Base-by-base conservation (phyloP, 2,113 vertebrate species). In the Hydrochoerus hydrochaeris region DNA sequence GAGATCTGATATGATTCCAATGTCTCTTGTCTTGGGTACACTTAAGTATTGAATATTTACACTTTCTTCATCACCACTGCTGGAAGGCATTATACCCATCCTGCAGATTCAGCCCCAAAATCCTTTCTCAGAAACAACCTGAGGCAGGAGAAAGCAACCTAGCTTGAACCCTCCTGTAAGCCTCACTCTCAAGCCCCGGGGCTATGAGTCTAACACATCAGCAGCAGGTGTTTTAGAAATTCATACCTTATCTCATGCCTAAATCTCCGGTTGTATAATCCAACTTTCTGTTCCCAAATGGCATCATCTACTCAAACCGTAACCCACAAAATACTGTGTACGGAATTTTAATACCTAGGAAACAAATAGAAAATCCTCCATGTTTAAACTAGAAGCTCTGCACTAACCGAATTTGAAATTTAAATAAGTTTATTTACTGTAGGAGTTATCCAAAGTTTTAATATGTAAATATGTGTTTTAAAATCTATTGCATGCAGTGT, bases 381-480 rank as follows among this genome's bases (percentile, higher is more conserved):
- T 57, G 32, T 84, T 96, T 96, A 93, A 94, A 84, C 83, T 80
- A 60, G 81, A 83, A 73, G 67, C 88, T 52, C 65, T 73, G 62
- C 38, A 41, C 65, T 73, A 88, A 94, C 44, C 22, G 46, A 90
- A 94, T 54, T 44, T 65, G 52, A 94, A 89, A 93, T 95, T 75
- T 90, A 71, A 90, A 65, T 94, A 63, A 8, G 3, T 73, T 84
- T 94, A 57, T 94, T 93, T 78, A 65, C 54, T 62, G 1, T 9
- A 38, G 78, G 85, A 86, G 94, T 71, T 85, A 90, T 62, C 85
- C 24, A 80, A 77, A 11, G 16, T 46, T 90, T 96, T 41, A 90
- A 16, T 60, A 75, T 71, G 65, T n/a, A 85, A 90, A 93, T 69
- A 85, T 49, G 58, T 41, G 6, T 65, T 88, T 90, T 89, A 81